Conservation (phyloP, 2,797 vertebrate species). For the Simalia tracyae region DNA sequence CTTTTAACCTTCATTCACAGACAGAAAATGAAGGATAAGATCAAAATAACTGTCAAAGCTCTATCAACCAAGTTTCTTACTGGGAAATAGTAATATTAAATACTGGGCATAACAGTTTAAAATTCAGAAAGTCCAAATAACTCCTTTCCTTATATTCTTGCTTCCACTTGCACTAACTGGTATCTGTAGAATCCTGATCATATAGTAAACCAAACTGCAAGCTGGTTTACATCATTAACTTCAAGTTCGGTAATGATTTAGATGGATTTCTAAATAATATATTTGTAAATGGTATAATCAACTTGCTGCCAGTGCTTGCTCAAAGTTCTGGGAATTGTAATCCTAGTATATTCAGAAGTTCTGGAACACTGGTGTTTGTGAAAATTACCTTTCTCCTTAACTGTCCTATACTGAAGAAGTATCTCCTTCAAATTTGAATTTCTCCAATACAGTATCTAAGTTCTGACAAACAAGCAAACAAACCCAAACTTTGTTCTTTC, state of each 20-base stretch:
- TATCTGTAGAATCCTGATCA: background rate
- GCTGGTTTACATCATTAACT: background rate
- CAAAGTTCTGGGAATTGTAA: background rate
- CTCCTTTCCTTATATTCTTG: background rate
- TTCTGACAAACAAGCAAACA: no score
- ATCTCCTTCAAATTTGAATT: background rate
- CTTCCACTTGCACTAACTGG: background rate
- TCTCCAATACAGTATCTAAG: background rate
- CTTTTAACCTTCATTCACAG: background rate
- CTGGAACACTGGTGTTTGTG: background rate
- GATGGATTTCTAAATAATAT: background rate
- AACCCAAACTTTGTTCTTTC: no score
- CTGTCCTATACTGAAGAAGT: background rate
- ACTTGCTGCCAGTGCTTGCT: background rate
- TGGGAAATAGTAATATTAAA: background rate
- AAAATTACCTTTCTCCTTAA: background rate
- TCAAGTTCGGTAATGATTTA: background rate
- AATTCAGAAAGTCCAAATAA: background rate
- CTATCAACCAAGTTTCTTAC: background rate
- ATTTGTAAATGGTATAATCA: background rate
- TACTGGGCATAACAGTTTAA: background rate
- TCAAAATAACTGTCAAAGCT: background rate
- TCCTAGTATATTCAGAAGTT: background rate
- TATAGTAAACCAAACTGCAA: conserved; percentile 32
- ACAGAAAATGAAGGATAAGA: background rate